These are phyloP conservation scores for Microdon myrmicae DNA, from an alignment of 2,888 invertebrate species.

Conservation along the genomic window DNA sequence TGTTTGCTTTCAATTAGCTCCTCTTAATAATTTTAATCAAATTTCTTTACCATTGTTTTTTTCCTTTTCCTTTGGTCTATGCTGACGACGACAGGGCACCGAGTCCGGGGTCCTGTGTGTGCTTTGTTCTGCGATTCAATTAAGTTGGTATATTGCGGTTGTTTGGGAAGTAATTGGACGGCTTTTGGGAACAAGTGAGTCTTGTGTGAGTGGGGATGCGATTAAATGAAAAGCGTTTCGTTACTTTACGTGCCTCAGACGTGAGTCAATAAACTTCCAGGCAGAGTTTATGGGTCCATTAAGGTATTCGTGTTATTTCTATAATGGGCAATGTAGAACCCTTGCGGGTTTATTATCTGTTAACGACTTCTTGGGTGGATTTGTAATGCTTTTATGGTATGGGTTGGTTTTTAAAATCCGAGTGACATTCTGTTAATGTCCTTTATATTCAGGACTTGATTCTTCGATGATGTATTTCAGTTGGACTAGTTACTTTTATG, in stretches of 20 bases:
- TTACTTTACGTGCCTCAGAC: constrained; percentile 19
- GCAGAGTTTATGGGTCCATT: no score
- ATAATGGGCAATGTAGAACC: no score
- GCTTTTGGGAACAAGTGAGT: constrained; percentile 42
- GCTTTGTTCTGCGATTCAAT: constrained; percentile 45
- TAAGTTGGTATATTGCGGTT: constrained; percentile 46
- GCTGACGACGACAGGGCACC: not conserved
- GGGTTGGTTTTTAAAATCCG: no score
- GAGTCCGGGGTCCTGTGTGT: constrained; percentile 4
- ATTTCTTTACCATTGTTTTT: constrained; percentile 37
- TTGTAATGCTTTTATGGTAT: no score
- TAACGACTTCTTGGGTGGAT: no score
- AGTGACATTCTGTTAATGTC: no score
- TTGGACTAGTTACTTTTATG: no score
- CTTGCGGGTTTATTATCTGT: no score
- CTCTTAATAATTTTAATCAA: constrained; percentile 52
- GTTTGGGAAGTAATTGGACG: constrained; percentile 49
- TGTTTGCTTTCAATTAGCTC: constrained; percentile 52
- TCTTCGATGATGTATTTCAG: no score
- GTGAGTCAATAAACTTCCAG: no score
- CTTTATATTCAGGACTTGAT: no score
- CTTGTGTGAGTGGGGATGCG: constrained; percentile 24
- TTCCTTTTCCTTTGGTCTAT: constrained; percentile 1
- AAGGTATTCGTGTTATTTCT: no score
- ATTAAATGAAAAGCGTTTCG: constrained; percentile 21